Percentiles rank a stretch among this genome's conserved stretches.
These are phyloP conservation scores for Phortica magna DNA, from an alignment of 2,888 invertebrate genomes.

Conservation along the genomic window DNA sequence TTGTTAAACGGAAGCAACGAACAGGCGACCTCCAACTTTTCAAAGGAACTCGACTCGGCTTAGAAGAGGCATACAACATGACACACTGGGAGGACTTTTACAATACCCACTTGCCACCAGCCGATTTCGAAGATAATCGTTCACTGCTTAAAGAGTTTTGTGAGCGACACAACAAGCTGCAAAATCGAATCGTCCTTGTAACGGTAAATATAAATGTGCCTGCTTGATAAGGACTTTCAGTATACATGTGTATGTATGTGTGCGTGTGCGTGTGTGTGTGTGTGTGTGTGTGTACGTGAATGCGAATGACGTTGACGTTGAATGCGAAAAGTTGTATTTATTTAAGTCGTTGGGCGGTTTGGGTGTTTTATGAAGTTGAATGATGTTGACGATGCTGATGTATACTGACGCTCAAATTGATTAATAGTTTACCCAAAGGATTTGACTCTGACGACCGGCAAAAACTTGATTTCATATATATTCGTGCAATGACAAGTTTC, in stretches of 20 bases:
- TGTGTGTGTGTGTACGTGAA: constrained; percentile 37
- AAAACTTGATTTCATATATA: neutral
- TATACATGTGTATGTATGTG: neutral
- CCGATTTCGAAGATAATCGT: constrained; percentile 87
- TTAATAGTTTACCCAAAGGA: neutral
- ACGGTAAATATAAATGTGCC: constrained; percentile 82
- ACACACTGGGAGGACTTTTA: constrained; percentile 92
- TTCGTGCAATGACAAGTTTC: neutral
- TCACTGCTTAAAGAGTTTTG: constrained; percentile 86
- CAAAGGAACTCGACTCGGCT: constrained; percentile 18
- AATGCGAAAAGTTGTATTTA: neutral
- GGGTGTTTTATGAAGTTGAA: neutral
- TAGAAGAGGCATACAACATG: constrained; percentile 51
- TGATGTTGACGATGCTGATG: neutral
- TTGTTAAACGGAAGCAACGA: neutral
- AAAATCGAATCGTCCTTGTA: constrained; percentile 86
- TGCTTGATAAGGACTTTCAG: constrained; percentile 15
- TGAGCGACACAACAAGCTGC: constrained; percentile 83
- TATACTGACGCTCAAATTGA: neutral
- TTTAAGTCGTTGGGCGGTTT: no score
- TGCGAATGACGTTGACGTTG: neutral
- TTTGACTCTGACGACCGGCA: no score
- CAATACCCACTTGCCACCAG: constrained; percentile 86
- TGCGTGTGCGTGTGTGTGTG: neutral
- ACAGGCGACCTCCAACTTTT: neutral